These are phyloP conservation scores for Melanotaenia boesemani DNA, from an alignment of 2,797 vertebrate genomes.

Conservation along the genomic window DNA sequence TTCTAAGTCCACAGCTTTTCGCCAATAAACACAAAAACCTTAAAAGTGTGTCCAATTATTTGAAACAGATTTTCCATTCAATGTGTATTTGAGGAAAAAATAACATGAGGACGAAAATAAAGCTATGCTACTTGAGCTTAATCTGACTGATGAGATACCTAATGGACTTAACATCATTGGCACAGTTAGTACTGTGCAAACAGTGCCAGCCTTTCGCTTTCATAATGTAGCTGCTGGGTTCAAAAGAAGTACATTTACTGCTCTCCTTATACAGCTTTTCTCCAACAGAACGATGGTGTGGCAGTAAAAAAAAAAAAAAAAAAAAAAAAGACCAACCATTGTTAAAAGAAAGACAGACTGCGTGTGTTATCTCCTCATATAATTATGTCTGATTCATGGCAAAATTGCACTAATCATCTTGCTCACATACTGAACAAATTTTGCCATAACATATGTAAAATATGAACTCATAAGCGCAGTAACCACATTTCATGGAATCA, in stretches of 20 bases:
- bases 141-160: constrained; percentile 59
- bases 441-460: constrained; percentile 32
- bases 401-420: constrained; percentile 45
- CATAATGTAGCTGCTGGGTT: constrained; percentile 43
- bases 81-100: constrained; percentile 7
- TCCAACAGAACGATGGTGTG: constrained; percentile 31
- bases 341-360: constrained; percentile 37
- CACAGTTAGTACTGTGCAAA: constrained; percentile 45
- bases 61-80: neutral
- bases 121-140: constrained; percentile 32
- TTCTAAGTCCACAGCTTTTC: neutral
- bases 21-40: neutral
- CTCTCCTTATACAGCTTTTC: constrained; percentile 31
- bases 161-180: constrained; percentile 59
- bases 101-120: constrained; percentile 30
- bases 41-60: neutral
- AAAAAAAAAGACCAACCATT: constrained; percentile 8
- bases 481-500: constrained; percentile 34
- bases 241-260: constrained; percentile 52
- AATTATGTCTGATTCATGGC: constrained; percentile 41
- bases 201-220: constrained; percentile 42
- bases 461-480: constrained; percentile 4
- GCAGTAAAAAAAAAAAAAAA: constrained; percentile 4
- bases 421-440: constrained; percentile 34
- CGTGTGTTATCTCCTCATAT: constrained; percentile 39